Evolutionary conservation across 2,797 vertebrate species (phyloP), one percentile per base, ranked within the genome.

Genomic region (Gambusia yucatana): DNA sequence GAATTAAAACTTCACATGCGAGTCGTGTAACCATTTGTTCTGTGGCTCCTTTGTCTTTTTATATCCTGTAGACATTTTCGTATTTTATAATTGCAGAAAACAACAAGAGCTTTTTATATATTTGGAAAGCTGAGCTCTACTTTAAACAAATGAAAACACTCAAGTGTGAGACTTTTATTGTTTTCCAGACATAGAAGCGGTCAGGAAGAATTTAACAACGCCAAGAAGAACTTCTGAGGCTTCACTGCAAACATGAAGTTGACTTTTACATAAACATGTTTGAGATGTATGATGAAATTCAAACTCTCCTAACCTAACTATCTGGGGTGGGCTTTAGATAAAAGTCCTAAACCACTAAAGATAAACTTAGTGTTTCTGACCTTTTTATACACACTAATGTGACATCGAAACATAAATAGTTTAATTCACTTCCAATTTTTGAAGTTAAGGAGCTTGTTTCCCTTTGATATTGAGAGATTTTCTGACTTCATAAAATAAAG

Each of bases 81-180:
- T 63, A 39, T 39, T 83, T 61, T 33, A 4, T 88, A 76, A 75
- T 72, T 88, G 78, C 85, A 86, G 85, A 85, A 91, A 89, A 82
- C 71, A 82, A 73, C 71, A 81, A 75, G 84, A 55, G 72, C 4
- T 88, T 89, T 81, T 86, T 82, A 77, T 59, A 30, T 74, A 41
- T 41, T 25, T 41, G 55, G 80, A 78, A 77, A 61, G 50, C 8
- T 80, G 57, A 82, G 77, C 28, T 48, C 63, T 72, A 55, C 59
- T 87, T 85, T 82, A 88, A 89, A 77, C 57, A 77, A 61, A 82
- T 1, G 39, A 76, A 75, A 70, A 44, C 67, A 70, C 20, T 39
- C 17, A 69, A 82, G 82, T 63, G 70, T 73, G 41, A 81, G 59
- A 67, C 50, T 79, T 57, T 77, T 89, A 74, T 86, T 82, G 6